These are phyloP conservation scores for Heterotilapia buettikoferi DNA, from an alignment of 2,113 vertebrate species.

Conservation along the genomic window DNA sequence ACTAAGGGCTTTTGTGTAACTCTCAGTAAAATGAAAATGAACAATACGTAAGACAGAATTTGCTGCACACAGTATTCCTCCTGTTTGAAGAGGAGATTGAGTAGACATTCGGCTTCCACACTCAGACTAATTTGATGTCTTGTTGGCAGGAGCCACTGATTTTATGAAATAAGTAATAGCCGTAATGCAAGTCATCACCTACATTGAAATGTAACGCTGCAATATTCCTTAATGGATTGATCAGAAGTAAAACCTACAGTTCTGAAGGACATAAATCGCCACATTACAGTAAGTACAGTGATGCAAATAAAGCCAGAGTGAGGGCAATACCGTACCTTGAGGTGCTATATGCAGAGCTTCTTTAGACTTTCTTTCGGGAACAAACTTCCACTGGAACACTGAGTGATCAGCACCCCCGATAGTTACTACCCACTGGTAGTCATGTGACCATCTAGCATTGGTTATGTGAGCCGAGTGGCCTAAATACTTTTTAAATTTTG, in stretches of 20 bases:
- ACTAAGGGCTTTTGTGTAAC: neutral
- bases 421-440: slow-evolving; percentile 97
- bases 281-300: neutral
- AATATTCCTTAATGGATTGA: neutral
- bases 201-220: neutral
- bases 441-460: slow-evolving; percentile 94
- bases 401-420: slow-evolving; percentile 98
- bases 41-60: neutral
- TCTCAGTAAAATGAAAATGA: neutral
- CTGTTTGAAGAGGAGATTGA: neutral
- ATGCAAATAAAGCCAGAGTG: neutral
- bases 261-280: neutral
- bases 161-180: neutral
- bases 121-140: slow-evolving; percentile 17
- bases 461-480: slow-evolving; percentile 97
- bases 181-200: neutral
- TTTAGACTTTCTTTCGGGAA: slow-evolving; percentile 92
- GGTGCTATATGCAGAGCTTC: slow-evolving; percentile 90
- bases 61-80: neutral
- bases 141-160: slow-evolving; percentile 3
- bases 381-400: slow-evolving; percentile 98
- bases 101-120: neutral
- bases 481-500: slow-evolving; percentile 96
- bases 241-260: neutral
- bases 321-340: slow-evolving; percentile 75